Evolutionary conservation across 2,113 vertebrate genomes (phyloP).

Genomic region (Psilopogon haemacephalus): DNA sequence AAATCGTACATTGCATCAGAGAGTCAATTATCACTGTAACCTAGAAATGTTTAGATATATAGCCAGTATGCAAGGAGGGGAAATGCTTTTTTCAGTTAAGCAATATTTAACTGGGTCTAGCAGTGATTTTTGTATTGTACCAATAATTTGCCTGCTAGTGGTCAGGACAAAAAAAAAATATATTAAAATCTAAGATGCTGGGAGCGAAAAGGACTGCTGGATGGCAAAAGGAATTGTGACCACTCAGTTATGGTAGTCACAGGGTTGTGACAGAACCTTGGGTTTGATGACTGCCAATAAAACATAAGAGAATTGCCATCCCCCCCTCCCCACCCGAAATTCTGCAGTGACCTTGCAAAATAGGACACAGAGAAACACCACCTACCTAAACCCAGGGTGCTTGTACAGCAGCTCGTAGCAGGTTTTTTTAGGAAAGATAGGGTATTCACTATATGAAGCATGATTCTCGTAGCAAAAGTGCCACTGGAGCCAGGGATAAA

Average conservation of each 20-base stretch:
- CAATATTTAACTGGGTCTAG: background rate
- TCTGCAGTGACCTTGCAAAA: constrained; percentile 46
- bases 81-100: background rate
- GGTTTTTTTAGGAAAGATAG: background rate
- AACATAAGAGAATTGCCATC: background rate
- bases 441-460: background rate
- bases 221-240: background rate
- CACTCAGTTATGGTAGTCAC: background rate
- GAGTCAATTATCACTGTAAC: background rate
- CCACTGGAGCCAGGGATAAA: background rate
- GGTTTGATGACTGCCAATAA: background rate
- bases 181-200: background rate
- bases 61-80: background rate
- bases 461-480: background rate
- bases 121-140: background rate
- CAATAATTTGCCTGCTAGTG: background rate
- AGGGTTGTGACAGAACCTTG: background rate
- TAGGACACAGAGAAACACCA: background rate
- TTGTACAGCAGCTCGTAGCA: background rate
- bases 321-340: background rate
- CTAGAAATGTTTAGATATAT: background rate
- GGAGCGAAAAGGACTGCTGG: background rate
- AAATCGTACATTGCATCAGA: background rate
- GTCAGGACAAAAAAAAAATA: background rate
- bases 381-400: background rate